Evolutionary conservation across 1,140 invertebrate species (phyloP), one percentile per base, ranked within the genome.

Genomic region (Philopotamus ludificatus): DNA sequence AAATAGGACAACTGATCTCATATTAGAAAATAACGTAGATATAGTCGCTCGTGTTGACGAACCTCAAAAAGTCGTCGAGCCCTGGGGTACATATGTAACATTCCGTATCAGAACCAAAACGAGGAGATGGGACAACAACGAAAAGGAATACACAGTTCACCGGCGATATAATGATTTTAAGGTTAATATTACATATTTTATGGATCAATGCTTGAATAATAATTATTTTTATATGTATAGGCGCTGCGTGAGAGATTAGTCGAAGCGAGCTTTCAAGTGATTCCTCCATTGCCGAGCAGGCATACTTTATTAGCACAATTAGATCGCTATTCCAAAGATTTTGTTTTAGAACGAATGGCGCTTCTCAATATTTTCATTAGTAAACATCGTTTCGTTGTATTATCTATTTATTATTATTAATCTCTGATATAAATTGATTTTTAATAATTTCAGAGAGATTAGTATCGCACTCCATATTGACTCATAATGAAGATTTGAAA

Each of bases 31-130:
- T 4, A 34, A 50, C 10, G 44, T 82, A 15, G 88, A 90, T 73
- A 74, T 90, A 9, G 83, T 86, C 73, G 82, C 89, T 0, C 81
- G 84, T 75, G 87, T 91, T 16, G 89, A 90, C 67, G 88, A 88
- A 78, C 89, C 89, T n/a, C 88, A 90, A 67, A 91, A 90, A 74
- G 87, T 90, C 76, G 80, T 88, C 15, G 87, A 88, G 68, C 87
- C 87, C 0, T 80, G 90, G 68, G 89, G 90, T 74, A 89, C 88
- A 1, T 91, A 86, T 70, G 87, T 91, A 47, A 88, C 88, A 39
- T 91, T 90, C 71, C 78, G 87, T 44, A 83, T 90, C 21, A 85
- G 83, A 12, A 88, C 87, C 1, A 87, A 83, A 74, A 86, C 87
- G 74, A 84, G 85, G 10, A 79, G 88, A 68, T 80, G 84, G 72